Evolutionary conservation across 2,888 invertebrate genomes (phyloP).

Genomic region (Nesidiocoris tenuis): DNA sequence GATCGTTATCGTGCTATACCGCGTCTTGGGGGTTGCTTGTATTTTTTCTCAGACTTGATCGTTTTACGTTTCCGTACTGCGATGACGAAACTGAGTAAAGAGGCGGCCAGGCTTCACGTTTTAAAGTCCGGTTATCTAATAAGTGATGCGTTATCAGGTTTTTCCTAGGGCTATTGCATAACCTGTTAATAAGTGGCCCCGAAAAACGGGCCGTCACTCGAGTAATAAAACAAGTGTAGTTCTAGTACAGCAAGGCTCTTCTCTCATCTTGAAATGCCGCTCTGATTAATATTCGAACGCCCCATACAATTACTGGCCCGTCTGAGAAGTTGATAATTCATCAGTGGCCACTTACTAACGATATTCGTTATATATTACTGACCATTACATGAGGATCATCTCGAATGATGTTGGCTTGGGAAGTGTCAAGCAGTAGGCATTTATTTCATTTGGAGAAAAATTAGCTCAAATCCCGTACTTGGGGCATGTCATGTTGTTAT

Average conservation of each 20-base stretch:
- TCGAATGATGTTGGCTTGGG: no score
- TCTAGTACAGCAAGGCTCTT: no score
- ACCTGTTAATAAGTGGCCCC: conserved; percentile 21
- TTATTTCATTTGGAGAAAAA: no score
- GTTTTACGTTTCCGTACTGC: conserved; percentile 21
- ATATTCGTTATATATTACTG: no score
- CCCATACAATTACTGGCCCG: neutral
- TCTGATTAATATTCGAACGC: neutral
- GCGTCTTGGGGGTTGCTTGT: no score
- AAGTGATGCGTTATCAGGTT: conserved; percentile 25
- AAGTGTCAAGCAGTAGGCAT: no score
- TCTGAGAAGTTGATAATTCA: neutral
- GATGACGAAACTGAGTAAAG: conserved; percentile 22
- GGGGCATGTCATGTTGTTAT: no score
- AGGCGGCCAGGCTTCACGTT: neutral
- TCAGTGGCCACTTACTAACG: no score
- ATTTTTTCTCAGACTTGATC: no score
- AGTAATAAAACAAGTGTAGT: conserved; percentile 16
- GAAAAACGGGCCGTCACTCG: neutral
- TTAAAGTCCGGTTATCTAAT: conserved; percentile 25
- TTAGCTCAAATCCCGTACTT: no score
- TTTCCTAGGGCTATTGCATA: conserved; percentile 14
- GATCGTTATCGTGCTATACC: no score
- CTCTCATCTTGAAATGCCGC: neutral
- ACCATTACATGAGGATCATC: no score